A percentile compares a stretch with the other conserved stretches of the same genome.
phyloP scores from a whole-genome alignment of 2,113 vertebrate species.

The Muscicapa adusta region DNA sequence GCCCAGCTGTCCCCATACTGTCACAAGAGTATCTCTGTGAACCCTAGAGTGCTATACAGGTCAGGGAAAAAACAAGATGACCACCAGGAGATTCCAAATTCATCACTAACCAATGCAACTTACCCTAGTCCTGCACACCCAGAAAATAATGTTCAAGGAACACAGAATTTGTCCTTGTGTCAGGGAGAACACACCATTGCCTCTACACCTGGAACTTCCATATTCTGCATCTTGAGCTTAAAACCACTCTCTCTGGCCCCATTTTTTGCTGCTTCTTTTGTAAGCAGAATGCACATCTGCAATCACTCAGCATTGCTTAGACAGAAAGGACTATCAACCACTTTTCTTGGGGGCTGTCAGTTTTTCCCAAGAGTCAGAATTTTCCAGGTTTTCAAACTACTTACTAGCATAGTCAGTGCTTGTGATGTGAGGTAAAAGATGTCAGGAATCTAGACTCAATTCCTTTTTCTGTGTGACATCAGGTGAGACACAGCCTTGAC shows the following conservation, averaged over 20 bases:
- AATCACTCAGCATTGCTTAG: background rate
- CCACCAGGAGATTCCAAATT: background rate
- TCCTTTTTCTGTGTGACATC: background rate
- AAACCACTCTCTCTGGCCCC: background rate
- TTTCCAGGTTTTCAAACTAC: background rate
- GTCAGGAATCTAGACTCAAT: background rate
- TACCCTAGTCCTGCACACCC: background rate
- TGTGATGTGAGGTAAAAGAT: background rate
- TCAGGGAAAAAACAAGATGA: background rate
- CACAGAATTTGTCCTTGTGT: background rate
- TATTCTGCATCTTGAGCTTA: background rate
- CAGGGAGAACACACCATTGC: background rate
- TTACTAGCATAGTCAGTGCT: background rate
- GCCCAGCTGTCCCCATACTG: background rate
- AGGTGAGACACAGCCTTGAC: background rate
- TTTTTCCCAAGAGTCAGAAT: background rate
- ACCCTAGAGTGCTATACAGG: background rate
- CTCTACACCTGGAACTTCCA: background rate
- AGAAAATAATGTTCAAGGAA: background rate
- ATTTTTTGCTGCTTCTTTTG: background rate
- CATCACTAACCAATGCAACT: background rate
- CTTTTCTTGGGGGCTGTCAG: background rate
- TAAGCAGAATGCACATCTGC: background rate
- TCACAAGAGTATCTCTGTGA: background rate
- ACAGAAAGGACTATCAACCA: background rate